Evolutionary conservation across 2,113 vertebrate species (phyloP), one percentile per base, ranked within the genome.

Genomic region (Xiphias gladius): DNA sequence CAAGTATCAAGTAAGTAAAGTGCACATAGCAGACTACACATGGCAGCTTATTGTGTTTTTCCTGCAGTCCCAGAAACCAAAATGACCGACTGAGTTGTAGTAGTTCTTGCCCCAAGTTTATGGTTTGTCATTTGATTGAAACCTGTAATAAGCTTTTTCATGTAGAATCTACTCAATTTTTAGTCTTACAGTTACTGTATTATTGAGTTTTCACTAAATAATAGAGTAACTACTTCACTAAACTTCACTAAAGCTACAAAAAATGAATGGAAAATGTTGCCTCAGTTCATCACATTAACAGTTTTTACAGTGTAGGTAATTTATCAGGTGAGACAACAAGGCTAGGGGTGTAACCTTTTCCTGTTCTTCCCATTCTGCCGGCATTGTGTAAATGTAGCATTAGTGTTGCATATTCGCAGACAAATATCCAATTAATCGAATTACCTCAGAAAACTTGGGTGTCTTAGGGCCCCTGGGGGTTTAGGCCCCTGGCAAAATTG

Each of bases 11-110:
- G 35, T 9, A 32, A 62, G 24, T 59, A 64, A 4, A 24, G 24
- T 37, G 3, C 57, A 54, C 26, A 54, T 16, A 65, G 48, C 54
- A 62, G 26, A 55, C 30, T 35, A 9, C 32, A 37, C 22, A 37
- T 24, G 57, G 50, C 30, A 78, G 73, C 26, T 22, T 59, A 74
- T 73, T 16, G n/a, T 61, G 37, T n/a, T 74, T 35, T 52, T 32
- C 52, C 41, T 26, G 10, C 5, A 68, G 62, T 26, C 10, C 11
- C 30, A 61, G 7, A 66, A 72, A 54, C 41, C n/a, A 35, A 26
- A 2, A 24, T 50, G 17, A 66, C 28, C 7, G 4, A 41, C 17
- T 83, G 20, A 32, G n/a, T 12, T 70, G 65, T 13, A 48, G 13
- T 10, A 35, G 32, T 6, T 35, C 37, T 22, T 8, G 5, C 48